Evolutionary conservation across 2,113 vertebrate genomes (phyloP).

Genomic region (Etheostoma spectabile): DNA sequence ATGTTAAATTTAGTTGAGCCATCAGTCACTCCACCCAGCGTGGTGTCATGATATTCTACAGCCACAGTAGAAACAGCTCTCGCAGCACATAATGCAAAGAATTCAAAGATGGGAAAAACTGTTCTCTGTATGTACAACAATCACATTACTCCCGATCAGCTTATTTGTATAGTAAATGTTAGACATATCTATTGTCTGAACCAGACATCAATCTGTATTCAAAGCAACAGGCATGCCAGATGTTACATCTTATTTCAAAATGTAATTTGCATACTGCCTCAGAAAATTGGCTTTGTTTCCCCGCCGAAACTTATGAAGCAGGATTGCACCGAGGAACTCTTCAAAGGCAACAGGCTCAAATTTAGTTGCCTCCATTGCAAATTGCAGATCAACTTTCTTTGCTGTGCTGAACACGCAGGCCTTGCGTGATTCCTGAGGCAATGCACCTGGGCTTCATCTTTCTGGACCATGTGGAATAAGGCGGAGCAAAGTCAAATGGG

Average conservation of each 20-base stretch:
- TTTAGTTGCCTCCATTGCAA: slow-evolving; percentile 78
- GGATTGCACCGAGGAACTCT: slow-evolving; percentile 66
- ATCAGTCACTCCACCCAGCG: slow-evolving; percentile 78
- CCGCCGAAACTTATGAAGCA: slow-evolving; percentile 66
- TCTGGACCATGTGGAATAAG: slow-evolving; percentile 75
- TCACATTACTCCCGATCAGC: neutral
- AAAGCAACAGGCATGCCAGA: slow-evolving; percentile 53
- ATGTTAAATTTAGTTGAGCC: slow-evolving; percentile 77
- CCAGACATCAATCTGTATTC: slow-evolving; percentile 37
- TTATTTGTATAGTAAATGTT: slow-evolving; percentile 21
- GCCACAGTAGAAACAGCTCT: slow-evolving; percentile 39
- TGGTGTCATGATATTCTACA: slow-evolving; percentile 75
- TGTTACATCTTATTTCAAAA: slow-evolving; percentile 64
- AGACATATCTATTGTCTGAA: slow-evolving; percentile 6
- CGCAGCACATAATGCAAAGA: slow-evolving; percentile 33
- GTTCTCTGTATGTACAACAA: slow-evolving; percentile 15
- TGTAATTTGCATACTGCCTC: slow-evolving; percentile 68
- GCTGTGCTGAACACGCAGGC: slow-evolving; percentile 67
- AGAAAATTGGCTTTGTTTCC: slow-evolving; percentile 55
- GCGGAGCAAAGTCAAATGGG: slow-evolving; percentile 74
- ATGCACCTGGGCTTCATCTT: slow-evolving; percentile 85
- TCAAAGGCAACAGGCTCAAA: slow-evolving; percentile 76
- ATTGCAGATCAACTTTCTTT: slow-evolving; percentile 83
- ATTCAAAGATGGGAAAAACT: slow-evolving; percentile 34
- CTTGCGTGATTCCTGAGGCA: slow-evolving; percentile 77